Percentiles rank a stretch among this genome's conserved stretches.
Evolutionary conservation across 2,888 invertebrate species (phyloP).

Genomic region (Tetrapedia diversipes): DNA sequence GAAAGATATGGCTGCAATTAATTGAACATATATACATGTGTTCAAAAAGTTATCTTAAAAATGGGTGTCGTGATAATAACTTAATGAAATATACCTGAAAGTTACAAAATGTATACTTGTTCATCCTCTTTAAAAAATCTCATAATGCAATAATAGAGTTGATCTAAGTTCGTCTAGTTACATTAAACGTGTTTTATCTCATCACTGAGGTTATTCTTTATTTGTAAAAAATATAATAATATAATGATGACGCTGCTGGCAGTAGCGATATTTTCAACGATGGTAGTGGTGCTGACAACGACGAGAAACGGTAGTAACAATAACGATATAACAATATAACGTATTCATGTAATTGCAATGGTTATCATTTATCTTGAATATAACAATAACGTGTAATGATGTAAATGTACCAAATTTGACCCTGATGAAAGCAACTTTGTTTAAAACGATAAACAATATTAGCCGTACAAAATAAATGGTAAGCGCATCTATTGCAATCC

Average conservation of each 20-base stretch:
- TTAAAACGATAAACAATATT: constrained; percentile 3
- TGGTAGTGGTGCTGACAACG: constrained; percentile 32
- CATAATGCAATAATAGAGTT: background rate
- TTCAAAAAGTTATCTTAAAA: background rate
- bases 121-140: no score
- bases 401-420: background rate
- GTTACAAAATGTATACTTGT: no score
- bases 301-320: constrained; percentile 37
- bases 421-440: background rate
- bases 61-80: no score
- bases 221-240: constrained; percentile 83
- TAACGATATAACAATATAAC: constrained; percentile 33
- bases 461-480: constrained; percentile 4
- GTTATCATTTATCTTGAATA: constrained; percentile 14
- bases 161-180: background rate
- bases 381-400: constrained; percentile 8
- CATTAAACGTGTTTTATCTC: constrained; percentile 37
- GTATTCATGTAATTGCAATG: constrained; percentile 4
- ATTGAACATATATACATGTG: no score
- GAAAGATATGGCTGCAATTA: no score
- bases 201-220: constrained; percentile 73
- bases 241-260: constrained; percentile 64
- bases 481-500: background rate
- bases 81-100: no score
- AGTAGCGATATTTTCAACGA: constrained; percentile 48